A percentile compares a stretch with the other conserved stretches of the same genome.
Evolutionary conservation across 2,113 vertebrate species (phyloP).

Genomic region (Apistogramma diplotaenia): DNA sequence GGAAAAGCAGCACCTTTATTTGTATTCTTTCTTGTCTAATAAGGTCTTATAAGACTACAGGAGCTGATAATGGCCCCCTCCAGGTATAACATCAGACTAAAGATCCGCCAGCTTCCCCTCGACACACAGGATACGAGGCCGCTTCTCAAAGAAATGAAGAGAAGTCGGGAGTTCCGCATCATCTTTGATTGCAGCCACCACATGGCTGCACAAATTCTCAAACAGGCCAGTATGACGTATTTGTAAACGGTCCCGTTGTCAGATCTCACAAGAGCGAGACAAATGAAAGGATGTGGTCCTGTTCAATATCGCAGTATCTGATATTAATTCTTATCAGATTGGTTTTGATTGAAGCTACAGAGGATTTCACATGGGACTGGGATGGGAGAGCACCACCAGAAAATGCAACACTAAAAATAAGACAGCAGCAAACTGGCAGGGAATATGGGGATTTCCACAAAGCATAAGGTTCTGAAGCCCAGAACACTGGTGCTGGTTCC

Average conservation of each 20-base stretch:
- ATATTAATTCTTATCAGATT: background rate
- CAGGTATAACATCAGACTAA: slow-evolving; percentile 95
- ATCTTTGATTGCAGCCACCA: slow-evolving; percentile 97
- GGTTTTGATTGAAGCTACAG: background rate
- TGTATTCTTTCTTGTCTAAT: slow-evolving; percentile 25
- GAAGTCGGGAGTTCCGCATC: slow-evolving; percentile 94
- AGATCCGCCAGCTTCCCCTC: slow-evolving; percentile 95
- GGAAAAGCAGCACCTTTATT: background rate
- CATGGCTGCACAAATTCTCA: slow-evolving; percentile 97
- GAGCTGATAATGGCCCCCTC: slow-evolving; percentile 98
- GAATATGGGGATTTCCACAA: background rate
- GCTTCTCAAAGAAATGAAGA: slow-evolving; percentile 98
- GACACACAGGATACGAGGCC: slow-evolving; percentile 88
- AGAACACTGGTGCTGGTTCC: background rate
- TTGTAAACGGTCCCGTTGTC: background rate
- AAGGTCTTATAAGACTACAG: slow-evolving; percentile 95
- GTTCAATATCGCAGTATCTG: background rate
- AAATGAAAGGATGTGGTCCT: background rate
- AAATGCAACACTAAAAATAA: background rate
- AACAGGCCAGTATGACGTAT: slow-evolving; percentile 80
- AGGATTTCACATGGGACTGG: background rate
- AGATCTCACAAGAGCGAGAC: background rate
- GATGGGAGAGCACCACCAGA: background rate
- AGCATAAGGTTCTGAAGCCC: background rate
- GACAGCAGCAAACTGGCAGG: background rate